These are phyloP conservation scores for Elephantulus edwardii DNA, from an alignment of 2,113 vertebrate species.

Conservation along the genomic window DNA sequence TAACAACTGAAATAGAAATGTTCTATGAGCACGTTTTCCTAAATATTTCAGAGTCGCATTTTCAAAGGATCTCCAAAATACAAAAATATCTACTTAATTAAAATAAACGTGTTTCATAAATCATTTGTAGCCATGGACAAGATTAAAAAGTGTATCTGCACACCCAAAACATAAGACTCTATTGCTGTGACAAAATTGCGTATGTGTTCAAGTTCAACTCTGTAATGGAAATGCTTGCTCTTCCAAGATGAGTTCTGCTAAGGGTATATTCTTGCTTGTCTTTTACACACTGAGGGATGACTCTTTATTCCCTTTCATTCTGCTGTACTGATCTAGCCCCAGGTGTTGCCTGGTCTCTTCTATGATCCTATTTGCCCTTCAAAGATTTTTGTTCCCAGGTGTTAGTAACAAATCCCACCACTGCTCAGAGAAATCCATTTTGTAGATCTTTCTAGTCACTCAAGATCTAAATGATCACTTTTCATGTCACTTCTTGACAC, in stretches of 20 bases:
- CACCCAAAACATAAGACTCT: neutral
- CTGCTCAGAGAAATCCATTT: neutral
- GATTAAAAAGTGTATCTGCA: neutral
- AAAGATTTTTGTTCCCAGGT: neutral
- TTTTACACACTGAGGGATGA: neutral
- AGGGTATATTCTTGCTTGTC: neutral
- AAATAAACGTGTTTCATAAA: neutral
- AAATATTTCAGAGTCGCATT: neutral
- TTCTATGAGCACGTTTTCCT: neutral
- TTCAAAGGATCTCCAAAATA: neutral
- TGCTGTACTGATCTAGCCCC: neutral
- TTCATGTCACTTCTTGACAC: neutral
- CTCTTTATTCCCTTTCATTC: neutral
- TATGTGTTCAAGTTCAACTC: neutral
- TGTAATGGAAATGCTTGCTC: neutral
- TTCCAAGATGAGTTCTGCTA: neutral
- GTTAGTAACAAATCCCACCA: neutral
- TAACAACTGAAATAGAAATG: neutral
- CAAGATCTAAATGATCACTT: neutral
- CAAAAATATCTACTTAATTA: neutral
- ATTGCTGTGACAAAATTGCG: neutral
- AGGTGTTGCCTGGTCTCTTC: neutral
- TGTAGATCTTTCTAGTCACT: neutral
- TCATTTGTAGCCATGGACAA: neutral
- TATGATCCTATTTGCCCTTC: neutral